These are phyloP conservation scores for Anabas testudineus DNA, from an alignment of 2,797 vertebrate species.

Conservation along the genomic window DNA sequence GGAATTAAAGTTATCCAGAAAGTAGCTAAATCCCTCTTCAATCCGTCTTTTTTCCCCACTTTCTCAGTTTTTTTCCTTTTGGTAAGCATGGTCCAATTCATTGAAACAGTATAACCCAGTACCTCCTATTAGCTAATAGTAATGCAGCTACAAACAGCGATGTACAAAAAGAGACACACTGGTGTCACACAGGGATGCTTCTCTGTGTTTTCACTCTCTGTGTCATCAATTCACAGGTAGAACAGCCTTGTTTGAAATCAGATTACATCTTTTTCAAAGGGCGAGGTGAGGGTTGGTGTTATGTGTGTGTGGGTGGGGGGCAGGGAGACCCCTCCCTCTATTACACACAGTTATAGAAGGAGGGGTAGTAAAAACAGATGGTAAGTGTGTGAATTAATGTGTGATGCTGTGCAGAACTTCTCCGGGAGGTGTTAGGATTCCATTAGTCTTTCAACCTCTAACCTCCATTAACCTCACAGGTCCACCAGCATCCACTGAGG, in stretches of 20 bases:
- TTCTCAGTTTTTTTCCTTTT: conserved; percentile 29
- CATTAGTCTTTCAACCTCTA: conserved; percentile 53
- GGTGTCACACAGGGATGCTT: conserved; percentile 23
- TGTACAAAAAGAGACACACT: conserved; percentile 16
- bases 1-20: conserved; percentile 55
- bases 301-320: neutral
- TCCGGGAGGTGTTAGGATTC: conserved; percentile 49
- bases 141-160: conserved; percentile 22
- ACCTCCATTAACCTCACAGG: conserved; percentile 41
- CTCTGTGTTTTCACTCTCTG: neutral
- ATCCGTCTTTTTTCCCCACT: conserved; percentile 15
- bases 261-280: neutral
- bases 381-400: conserved; percentile 54
- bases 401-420: conserved; percentile 44
- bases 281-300: conserved; percentile 32
- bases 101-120: conserved; percentile 52
- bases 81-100: conserved; percentile 38
- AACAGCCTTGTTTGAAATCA: neutral
- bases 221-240: conserved; percentile 25
- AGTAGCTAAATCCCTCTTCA: conserved; percentile 30
- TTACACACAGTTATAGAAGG: conserved; percentile 27
- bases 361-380: conserved; percentile 63
- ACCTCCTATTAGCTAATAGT: conserved; percentile 44
- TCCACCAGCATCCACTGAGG: neutral
- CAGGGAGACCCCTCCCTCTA: too few species aligned